Evolutionary conservation across 2,797 vertebrate genomes (phyloP), one percentile per base, ranked within the genome.

Genomic region (Dipus sagitta): DNA sequence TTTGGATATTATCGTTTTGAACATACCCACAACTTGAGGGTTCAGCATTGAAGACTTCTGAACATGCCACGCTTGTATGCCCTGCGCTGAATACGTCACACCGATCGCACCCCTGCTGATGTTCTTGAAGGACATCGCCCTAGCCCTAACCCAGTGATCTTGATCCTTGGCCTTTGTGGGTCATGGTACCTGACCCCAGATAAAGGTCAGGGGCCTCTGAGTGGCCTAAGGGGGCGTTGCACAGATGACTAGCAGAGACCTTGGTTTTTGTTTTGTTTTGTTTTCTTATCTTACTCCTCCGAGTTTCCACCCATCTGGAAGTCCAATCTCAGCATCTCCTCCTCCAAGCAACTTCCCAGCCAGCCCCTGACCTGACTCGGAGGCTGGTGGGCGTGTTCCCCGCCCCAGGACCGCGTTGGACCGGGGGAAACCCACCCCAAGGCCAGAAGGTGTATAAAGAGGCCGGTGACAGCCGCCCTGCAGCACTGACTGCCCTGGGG

Each of bases 361-460:
- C 3, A 54, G 34, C 14, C 4, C 1, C 52, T 1, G 70, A 60
- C 42, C 54, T 1, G 71, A 76, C 20, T 38, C 38, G 82, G 86
- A 86, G 89, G 84, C 60, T 34, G 87, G 72, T 86, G 91, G 97
- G 97, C 92, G 97, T 96, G 94, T 92, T 88, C 78, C 82, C 42
- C 1, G n/a, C 38, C 90, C 2, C 7, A 60, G 64, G 79, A 34
- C 71, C 0, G 54, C 11, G 91, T 75, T 89, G 96, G 91, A 80
- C 76, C 5, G 30, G 21, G 70, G 32, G 80, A 92, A 92, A 80
- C 68, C 74, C 91, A 94, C 78, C 80, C 90, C 54, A 68, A 54
- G 2, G 1, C 0, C 15, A 17, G 71, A 21, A 0, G 58, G 2
- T 15, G 30, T 95, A 97, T 97, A 97, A 97, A 96, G 81, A 54